Conservation (phyloP, 2,113 vertebrate genomes). For the Equus quagga region DNA sequence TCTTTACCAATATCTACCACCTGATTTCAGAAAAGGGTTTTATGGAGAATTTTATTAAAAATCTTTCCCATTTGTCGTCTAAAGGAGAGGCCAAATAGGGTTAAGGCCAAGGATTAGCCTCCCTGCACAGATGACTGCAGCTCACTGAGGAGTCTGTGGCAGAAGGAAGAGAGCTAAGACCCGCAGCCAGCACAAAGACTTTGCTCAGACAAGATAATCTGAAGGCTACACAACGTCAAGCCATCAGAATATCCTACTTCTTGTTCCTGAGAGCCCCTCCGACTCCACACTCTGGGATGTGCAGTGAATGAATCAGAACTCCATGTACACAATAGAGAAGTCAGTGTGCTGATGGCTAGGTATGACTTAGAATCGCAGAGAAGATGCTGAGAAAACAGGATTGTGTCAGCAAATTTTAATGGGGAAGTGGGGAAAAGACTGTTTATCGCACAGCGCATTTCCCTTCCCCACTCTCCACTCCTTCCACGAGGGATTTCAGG, state of each 20-base stretch:
- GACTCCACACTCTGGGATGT: not conserved
- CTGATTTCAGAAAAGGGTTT: not conserved
- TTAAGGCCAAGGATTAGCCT: not conserved
- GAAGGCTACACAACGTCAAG: not conserved
- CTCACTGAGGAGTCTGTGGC: not conserved
- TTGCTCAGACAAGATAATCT: not conserved
- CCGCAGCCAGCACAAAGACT: not conserved
- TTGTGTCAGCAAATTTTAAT: not conserved
- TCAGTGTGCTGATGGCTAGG: not conserved
- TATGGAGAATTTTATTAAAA: not conserved
- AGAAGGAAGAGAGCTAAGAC: not conserved
- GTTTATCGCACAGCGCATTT: not conserved
- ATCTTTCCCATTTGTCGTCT: not conserved
- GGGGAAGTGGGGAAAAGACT: not conserved
- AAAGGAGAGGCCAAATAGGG: not conserved
- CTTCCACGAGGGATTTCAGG: not conserved
- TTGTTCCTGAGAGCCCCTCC: not conserved
- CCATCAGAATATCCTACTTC: not conserved
- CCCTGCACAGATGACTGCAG: not conserved
- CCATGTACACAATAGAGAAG: not conserved
- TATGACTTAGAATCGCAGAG: not conserved
- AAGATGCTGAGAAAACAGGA: not conserved
- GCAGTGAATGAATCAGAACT: not conserved
- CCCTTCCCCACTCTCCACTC: not conserved
- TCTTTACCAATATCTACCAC: not conserved